phyloP scores from a whole-genome alignment of 92 coral and sea anemone genomes.

The Zoanthus gigantus region DNA sequence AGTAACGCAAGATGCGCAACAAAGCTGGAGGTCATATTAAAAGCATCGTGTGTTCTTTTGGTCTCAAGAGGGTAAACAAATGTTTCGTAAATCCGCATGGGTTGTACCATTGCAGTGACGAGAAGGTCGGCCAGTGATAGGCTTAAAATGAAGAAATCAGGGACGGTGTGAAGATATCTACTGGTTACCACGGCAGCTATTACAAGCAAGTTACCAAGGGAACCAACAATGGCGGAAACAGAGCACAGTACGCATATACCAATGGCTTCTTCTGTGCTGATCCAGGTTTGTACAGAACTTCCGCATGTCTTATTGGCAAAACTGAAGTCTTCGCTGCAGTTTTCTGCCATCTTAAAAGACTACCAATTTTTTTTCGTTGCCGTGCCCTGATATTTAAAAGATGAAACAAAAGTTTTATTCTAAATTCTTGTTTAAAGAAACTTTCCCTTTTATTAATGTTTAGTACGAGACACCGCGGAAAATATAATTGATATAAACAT shows the following conservation, averaged over 20 bases:
- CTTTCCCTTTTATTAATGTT: too few species aligned
- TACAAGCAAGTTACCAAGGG: slow-evolving; percentile 10
- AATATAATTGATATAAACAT: too few species aligned
- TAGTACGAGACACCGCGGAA: too few species aligned
- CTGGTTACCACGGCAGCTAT: slow-evolving; percentile 20
- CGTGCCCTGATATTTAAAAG: too few species aligned
- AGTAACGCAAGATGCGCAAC: too few species aligned
- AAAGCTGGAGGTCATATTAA: not conserved
- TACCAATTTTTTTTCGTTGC: not conserved
- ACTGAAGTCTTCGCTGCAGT: not conserved
- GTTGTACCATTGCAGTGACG: not conserved
- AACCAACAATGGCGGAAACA: not conserved
- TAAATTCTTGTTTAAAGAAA: too few species aligned
- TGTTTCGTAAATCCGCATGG: not conserved
- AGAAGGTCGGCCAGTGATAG: slow-evolving; percentile 9
- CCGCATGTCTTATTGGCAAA: not conserved
- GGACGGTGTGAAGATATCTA: not conserved
- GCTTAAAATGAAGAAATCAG: slow-evolving; percentile 17
- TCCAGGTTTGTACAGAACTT: not conserved
- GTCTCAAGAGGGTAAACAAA: not conserved
- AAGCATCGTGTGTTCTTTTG: not conserved
- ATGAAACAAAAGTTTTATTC: too few species aligned
- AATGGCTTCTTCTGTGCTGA: slow-evolving; percentile 17
- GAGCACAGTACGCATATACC: not conserved
- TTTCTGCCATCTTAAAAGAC: not conserved